Base-by-base conservation (phyloP, 2,113 vertebrate species). In the Notarius quadriscutis region DNA sequence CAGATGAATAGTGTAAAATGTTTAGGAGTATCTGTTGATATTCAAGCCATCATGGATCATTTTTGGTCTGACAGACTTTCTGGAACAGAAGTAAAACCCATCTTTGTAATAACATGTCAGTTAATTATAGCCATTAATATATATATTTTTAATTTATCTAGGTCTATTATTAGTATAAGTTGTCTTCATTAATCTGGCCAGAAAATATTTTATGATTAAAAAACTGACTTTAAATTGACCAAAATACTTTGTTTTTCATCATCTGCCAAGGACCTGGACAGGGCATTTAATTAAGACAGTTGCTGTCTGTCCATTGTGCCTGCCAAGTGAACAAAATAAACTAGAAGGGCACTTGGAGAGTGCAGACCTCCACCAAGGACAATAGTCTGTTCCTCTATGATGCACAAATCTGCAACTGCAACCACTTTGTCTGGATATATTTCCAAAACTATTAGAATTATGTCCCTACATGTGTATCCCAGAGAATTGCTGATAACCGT, bases 231-330 rank as follows among this genome's bases (percentile, higher is more conserved):
- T n/a, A 30, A 58, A 18, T 20, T 17, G 53, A 30, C 78, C 53
- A 20, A 55, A 77, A 78, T 78, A 7, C 34, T 57, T n/a, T 17
- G n/a, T 15, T 30, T 57, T n/a, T 80, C 58, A 79, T 80, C 77
- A 30, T 30, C 53, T 80, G 51, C 78, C 78, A 80, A 58, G n/a
- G 78, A 17, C 55, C 27, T 60, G 17, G 27, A 81, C n/a, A 20
- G 78, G 55, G 27, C 78, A 81, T 58, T 81, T 81, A 58, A 81
- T 81, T 58, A 58, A 27, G 55, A 60, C 78, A 60, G 78, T 81
- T 30, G n/a, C 53, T 80, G 50, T 55, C 51, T 79, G 55, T 81
- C 18, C 27, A 81, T 27, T 12, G 17, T 60, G 55, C 30, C 55
- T 81, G 78, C 55, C 78, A 81, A 81, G 17, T 60, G 11, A 50